Evolutionary conservation across 1,140 invertebrate species (phyloP).

Genomic region (Drosophila cardini): DNA sequence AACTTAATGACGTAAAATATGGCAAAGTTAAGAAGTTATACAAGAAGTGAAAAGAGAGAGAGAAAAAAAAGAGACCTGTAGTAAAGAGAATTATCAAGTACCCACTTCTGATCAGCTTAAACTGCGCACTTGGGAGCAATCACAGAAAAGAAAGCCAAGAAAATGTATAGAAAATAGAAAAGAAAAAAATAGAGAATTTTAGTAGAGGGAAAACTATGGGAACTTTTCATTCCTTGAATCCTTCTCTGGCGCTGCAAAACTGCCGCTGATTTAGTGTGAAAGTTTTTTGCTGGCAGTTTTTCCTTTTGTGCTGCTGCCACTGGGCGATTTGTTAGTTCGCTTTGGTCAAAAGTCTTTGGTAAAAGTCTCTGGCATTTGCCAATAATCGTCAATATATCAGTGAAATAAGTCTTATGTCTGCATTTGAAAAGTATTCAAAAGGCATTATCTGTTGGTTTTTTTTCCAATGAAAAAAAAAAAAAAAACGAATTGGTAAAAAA

Average conservation of each 20-base stretch:
- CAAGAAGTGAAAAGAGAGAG: background rate
- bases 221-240: conserved; percentile 45
- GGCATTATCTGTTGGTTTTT: conserved; percentile 19
- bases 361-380: conserved; percentile 56
- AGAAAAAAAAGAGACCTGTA: background rate
- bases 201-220: conserved; percentile 56
- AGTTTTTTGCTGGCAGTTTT: conserved; percentile 59
- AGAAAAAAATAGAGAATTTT: conserved; percentile 6
- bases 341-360: conserved; percentile 51
- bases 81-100: conserved; percentile 55
- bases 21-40: conserved; percentile 51
- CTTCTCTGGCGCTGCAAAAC: conserved; percentile 14
- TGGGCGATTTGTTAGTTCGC: conserved; percentile 47
- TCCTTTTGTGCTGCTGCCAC: conserved; percentile 14
- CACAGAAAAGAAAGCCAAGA: conserved; percentile 25
- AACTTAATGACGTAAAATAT: conserved; percentile 78
- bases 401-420: conserved; percentile 60
- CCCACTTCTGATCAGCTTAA: conserved; percentile 71
- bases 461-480: background rate
- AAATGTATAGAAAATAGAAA: conserved; percentile 8
- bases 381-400: conserved; percentile 79
- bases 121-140: conserved; percentile 79
- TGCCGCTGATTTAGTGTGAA: conserved; percentile 79
- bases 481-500: background rate
- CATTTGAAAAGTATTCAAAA: conserved; percentile 59